Percentiles rank a stretch among this genome's conserved stretches.
These are phyloP conservation scores for Eristalinus aeneus DNA, from an alignment of 2,888 invertebrate species.

Conservation along the genomic window DNA sequence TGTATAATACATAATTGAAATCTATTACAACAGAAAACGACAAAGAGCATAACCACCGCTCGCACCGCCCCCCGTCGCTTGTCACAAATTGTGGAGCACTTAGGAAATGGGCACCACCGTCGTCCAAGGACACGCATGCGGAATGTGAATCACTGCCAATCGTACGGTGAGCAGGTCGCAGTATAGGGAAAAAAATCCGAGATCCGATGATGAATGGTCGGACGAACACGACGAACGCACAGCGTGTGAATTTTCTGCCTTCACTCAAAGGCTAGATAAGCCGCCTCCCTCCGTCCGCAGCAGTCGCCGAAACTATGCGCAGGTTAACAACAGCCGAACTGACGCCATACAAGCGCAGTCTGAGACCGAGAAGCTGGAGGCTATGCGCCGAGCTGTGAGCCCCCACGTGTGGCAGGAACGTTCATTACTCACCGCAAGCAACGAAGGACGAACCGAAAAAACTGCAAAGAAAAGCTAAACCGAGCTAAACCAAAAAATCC, in stretches of 20 bases:
- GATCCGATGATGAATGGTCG: conserved; percentile 45
- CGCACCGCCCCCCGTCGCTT: background rate
- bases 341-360: conserved; percentile 46
- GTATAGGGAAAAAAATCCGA: conserved; percentile 2
- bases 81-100: background rate
- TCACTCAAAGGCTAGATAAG: conserved; percentile 7
- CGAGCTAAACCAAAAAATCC: conserved; percentile 41
- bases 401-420: background rate
- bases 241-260: too few relatives aligned
- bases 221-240: background rate
- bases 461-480: conserved; percentile 1
- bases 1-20: conserved; percentile 32
- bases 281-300: conserved; percentile 7
- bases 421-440: conserved; percentile 37
- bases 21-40: conserved; percentile 12
- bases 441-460: conserved; percentile 33
- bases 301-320: conserved; percentile 17
- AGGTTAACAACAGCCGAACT: conserved; percentile 46
- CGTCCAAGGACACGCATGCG: conserved; percentile 49
- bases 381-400: background rate
- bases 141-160: conserved; percentile 49
- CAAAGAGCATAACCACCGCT: background rate
- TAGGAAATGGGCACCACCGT: background rate
- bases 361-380: conserved; percentile 40
- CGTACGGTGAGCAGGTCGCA: conserved; percentile 27